Evolutionary conservation across 2,888 invertebrate species (phyloP).

Genomic region (Pyrochroa serraticornis): DNA sequence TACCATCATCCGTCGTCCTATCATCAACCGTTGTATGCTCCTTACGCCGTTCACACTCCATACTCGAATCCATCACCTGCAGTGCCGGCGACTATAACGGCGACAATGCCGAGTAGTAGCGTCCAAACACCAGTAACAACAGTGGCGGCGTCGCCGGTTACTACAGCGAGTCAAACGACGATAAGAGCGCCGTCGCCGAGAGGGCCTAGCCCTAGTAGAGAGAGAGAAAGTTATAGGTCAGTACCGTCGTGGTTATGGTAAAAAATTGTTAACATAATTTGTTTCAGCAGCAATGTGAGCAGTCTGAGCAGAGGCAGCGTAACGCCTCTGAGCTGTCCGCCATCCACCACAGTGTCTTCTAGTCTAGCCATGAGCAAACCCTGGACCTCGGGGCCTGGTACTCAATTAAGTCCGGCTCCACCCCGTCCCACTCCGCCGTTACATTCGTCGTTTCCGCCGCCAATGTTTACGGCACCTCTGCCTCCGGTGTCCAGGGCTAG

Average conservation of each 20-base stretch:
- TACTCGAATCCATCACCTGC: conserved; percentile 53
- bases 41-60: conserved; percentile 78
- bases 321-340: conserved; percentile 53
- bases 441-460: conserved; percentile 55
- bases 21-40: conserved; percentile 71
- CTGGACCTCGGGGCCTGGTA: conserved; percentile 46
- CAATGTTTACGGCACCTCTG: conserved; percentile 64
- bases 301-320: conserved; percentile 76
- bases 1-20: conserved; percentile 56
- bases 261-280: conserved; percentile 14
- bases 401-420: conserved; percentile 57
- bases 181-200: conserved; percentile 70
- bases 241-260: neutral
- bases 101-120: conserved; percentile 60
- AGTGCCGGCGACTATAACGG: conserved; percentile 54
- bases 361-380: conserved; percentile 63
- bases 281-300: conserved; percentile 79
- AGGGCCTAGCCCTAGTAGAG: conserved; percentile 76
- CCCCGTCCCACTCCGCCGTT: conserved; percentile 57
- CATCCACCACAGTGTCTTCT: conserved; percentile 63
- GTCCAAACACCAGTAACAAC: conserved; percentile 59
- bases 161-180: conserved; percentile 7
- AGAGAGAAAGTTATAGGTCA: conserved; percentile 87
- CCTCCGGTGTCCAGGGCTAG: conserved; percentile 65
- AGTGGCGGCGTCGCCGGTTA: conserved; percentile 27